These are phyloP conservation scores for Dryoscopus gambensis DNA, from an alignment of 2,113 vertebrate species.

Conservation along the genomic window DNA sequence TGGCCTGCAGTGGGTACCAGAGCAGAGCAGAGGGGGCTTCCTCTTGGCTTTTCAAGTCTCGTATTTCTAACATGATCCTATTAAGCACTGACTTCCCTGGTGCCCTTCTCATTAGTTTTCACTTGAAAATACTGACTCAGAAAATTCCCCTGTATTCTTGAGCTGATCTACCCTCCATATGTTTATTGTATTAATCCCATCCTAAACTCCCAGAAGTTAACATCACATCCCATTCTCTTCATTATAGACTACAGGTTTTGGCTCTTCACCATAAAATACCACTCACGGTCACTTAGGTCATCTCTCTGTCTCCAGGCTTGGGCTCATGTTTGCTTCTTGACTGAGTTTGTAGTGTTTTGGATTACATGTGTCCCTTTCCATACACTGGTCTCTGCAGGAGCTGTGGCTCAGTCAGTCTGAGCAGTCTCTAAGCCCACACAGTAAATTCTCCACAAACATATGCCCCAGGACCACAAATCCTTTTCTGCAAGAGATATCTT, in stretches of 20 bases:
- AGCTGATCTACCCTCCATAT: not conserved
- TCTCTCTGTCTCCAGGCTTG: not conserved
- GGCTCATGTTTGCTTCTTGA: not conserved
- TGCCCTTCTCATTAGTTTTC: not conserved
- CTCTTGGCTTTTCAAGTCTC: not conserved
- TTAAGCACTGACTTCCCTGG: not conserved
- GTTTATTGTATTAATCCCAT: not conserved
- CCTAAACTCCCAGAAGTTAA: not conserved
- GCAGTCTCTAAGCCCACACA: not conserved
- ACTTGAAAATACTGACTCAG: not conserved
- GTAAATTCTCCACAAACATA: not conserved
- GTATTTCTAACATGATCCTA: not conserved
- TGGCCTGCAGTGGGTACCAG: not conserved
- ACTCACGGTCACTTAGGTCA: not conserved
- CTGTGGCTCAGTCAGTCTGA: constrained; percentile 19
- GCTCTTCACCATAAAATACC: not conserved
- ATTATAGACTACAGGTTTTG: not conserved
- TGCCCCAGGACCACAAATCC: not conserved
- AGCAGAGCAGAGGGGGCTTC: not conserved
- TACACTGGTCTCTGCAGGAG: not conserved
- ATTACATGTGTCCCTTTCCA: not conserved
- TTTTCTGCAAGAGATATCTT: not conserved
- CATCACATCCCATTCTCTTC: not conserved
- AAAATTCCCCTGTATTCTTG: not conserved
- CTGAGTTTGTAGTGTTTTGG: not conserved